These are phyloP conservation scores for Mola mola DNA, from an alignment of 2,113 vertebrate species.

Conservation along the genomic window DNA sequence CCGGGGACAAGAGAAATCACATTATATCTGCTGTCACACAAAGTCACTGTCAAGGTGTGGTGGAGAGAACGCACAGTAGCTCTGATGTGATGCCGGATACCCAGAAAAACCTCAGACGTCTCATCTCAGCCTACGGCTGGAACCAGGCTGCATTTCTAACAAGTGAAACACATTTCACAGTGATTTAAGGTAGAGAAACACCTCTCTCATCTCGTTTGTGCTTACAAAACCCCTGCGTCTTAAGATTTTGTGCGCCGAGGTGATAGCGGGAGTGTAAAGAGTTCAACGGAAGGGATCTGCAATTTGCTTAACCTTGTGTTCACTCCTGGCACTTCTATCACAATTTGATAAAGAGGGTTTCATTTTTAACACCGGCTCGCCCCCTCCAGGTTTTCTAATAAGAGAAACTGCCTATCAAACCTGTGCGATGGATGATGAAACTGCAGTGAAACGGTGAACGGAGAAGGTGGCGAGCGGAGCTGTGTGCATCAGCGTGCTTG, in stretches of 20 bases:
- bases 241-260: constrained; percentile 38
- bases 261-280: constrained; percentile 48
- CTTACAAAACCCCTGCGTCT: constrained; percentile 64
- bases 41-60: constrained; percentile 78
- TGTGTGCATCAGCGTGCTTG: constrained; percentile 61
- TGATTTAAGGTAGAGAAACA: constrained; percentile 66
- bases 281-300: constrained; percentile 63
- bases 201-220: constrained; percentile 63
- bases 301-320: constrained; percentile 75
- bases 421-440: constrained; percentile 80
- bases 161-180: constrained; percentile 67
- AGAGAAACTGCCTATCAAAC: constrained; percentile 79
- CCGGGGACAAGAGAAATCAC: constrained; percentile 78
- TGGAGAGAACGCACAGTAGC: constrained; percentile 56
- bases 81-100: constrained; percentile 63
- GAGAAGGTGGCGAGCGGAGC: constrained; percentile 46
- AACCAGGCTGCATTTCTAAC: constrained; percentile 58
- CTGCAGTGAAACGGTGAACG: constrained; percentile 67
- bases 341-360: constrained; percentile 74
- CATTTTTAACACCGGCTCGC: constrained; percentile 55
- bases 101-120: constrained; percentile 67
- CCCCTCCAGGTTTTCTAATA: constrained; percentile 74
- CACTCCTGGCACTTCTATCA: constrained; percentile 70
- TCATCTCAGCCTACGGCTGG: constrained; percentile 60
- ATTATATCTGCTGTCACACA: constrained; percentile 82